Evolutionary conservation across 2,888 invertebrate species (phyloP).

Genomic region (Synergus japonicus): DNA sequence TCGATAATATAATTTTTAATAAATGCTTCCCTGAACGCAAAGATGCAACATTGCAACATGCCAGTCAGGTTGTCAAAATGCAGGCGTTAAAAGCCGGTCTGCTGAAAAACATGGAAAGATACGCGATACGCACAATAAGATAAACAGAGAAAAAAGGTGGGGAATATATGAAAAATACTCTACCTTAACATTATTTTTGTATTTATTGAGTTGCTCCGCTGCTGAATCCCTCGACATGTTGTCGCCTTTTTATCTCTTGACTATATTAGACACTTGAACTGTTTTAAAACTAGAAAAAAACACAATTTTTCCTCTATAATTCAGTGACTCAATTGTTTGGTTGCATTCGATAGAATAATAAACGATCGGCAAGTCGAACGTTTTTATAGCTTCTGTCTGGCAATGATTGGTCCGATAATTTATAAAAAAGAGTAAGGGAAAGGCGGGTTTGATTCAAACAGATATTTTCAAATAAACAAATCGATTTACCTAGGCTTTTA

Average conservation of each 20-base stretch:
- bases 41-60: not conserved
- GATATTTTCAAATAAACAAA: too few species aligned
- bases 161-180: slow-evolving; percentile 54
- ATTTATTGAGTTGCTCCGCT: slow-evolving; percentile 82
- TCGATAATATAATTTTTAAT: not conserved
- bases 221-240: slow-evolving; percentile 81
- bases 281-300: not conserved
- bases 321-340: not conserved
- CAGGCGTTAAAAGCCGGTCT: slow-evolving; percentile 15
- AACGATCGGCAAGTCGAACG: too few species aligned
- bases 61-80: not conserved
- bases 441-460: too few species aligned
- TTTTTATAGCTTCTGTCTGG: too few species aligned
- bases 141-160: not conserved
- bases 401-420: too few species aligned
- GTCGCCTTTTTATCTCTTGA: not conserved
- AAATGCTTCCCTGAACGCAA: not conserved
- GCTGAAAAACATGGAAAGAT: not conserved
- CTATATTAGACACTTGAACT: not conserved
- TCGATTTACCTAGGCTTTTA: too few species aligned
- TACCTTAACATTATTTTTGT: slow-evolving; percentile 82
- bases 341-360: not conserved
- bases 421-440: too few species aligned
- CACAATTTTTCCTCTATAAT: not conserved
- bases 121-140: not conserved